phyloP scores from a whole-genome alignment of 2,888 invertebrate genomes.

The Drosophila testacea region DNA sequence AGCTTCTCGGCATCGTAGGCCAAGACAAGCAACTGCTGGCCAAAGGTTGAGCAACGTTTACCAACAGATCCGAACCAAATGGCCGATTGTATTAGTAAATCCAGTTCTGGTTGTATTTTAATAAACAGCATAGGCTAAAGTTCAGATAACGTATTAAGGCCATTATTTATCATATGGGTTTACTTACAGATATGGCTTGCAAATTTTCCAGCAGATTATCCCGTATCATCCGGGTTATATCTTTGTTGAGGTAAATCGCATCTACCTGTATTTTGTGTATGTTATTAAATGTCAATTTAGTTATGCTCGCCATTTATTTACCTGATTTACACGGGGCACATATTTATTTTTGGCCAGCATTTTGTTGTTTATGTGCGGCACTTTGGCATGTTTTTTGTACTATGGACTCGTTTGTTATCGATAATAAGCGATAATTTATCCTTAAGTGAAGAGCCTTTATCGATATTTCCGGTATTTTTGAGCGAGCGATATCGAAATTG shows the following conservation, averaged over 20 bases:
- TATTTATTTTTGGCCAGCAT: constrained; percentile 82
- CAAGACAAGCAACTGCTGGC: constrained; percentile 92
- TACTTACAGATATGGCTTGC: constrained; percentile 88
- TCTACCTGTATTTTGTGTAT: constrained; percentile 87
- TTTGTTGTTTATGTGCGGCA: constrained; percentile 57
- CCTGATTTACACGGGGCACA: constrained; percentile 86
- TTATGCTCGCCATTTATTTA: constrained; percentile 43
- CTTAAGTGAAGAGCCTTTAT: no score
- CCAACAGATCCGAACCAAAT: constrained; percentile 91
- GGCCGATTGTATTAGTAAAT: constrained; percentile 88
- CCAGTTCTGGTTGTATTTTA: constrained; percentile 89
- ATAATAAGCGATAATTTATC: no score
- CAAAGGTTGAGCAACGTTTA: constrained; percentile 90
- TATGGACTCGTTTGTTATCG: constrained; percentile 24
- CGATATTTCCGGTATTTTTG: no score
- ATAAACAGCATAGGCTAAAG: constrained; percentile 87
- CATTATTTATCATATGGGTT: neutral
- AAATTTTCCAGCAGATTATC: constrained; percentile 88
- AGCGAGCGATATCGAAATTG: no score
- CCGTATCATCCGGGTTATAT: constrained; percentile 90
- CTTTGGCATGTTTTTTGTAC: constrained; percentile 51
- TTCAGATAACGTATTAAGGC: constrained; percentile 1
- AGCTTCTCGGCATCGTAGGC: constrained; percentile 89
- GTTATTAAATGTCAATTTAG: neutral
- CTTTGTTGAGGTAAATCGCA: constrained; percentile 92